Evolutionary conservation across 2,797 vertebrate species (phyloP).

Genomic region (Enteromius fasciolatus): DNA sequence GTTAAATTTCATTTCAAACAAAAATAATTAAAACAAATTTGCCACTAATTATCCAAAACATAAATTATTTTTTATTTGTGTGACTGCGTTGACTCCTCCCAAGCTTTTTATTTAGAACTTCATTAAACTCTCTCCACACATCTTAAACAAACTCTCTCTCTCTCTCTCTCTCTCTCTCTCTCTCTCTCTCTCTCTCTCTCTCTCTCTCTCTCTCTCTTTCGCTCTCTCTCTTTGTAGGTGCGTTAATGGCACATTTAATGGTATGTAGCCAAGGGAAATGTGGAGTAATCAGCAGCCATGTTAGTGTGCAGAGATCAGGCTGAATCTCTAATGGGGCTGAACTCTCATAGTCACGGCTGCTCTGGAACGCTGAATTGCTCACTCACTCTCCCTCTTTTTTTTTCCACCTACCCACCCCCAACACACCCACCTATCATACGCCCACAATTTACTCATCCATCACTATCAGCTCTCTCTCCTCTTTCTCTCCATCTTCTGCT

Average conservation of each 20-base stretch:
- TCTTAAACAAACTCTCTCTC: neutral
- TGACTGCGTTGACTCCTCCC: neutral
- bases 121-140: neutral
- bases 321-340: conserved; percentile 70
- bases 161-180: too few relatives aligned
- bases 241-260: conserved; percentile 74
- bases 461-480: conserved; percentile 70
- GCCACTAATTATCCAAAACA: neutral
- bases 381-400: conserved; percentile 10
- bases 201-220: neutral
- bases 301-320: conserved; percentile 63
- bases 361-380: conserved; percentile 22
- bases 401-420: conserved; percentile 4
- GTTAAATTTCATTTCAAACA: neutral
- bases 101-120: too few relatives aligned
- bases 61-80: neutral
- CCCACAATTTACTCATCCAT: conserved; percentile 78
- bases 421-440: conserved; percentile 56
- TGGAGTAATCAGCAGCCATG: conserved; percentile 72
- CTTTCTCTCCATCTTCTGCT: conserved; percentile 72
- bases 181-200: neutral
- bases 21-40: neutral
- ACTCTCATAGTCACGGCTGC: conserved; percentile 6
- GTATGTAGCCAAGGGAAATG: conserved; percentile 72
- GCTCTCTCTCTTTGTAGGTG: conserved; percentile 46